Percentiles rank a stretch among this genome's conserved stretches.
Evolutionary conservation across 2,797 vertebrate species (phyloP).

Genomic region (Fistularia tabacaria): DNA sequence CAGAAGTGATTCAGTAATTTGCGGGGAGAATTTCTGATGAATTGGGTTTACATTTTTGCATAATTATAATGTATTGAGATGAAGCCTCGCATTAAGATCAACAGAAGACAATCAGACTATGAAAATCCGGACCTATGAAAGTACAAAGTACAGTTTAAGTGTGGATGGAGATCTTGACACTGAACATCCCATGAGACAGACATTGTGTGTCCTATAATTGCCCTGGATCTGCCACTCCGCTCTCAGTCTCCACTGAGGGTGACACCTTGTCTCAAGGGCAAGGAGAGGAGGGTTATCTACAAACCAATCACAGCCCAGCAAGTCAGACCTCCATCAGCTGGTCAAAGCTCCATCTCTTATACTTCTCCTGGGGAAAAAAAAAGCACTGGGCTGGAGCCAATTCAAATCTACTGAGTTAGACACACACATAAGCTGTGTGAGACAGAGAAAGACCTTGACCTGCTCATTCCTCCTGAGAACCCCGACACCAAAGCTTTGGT

Average conservation of each 20-base stretch:
- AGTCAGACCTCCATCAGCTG: constrained; percentile 59
- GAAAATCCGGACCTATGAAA: background rate
- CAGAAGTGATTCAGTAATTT: constrained; percentile 18
- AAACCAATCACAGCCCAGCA: constrained; percentile 51
- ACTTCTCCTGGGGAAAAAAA: constrained; percentile 44
- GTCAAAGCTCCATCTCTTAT: constrained; percentile 49
- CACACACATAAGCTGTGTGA: constrained; percentile 6
- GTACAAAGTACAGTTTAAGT: constrained; percentile 26
- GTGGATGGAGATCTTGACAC: constrained; percentile 34
- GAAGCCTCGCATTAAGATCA: constrained; percentile 17
- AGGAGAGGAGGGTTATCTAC: constrained; percentile 33
- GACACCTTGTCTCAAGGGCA: constrained; percentile 54
- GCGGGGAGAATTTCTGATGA: constrained; percentile 28
- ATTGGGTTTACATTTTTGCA: constrained; percentile 9
- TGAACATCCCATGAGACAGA: constrained; percentile 43
- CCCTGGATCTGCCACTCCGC: constrained; percentile 30
- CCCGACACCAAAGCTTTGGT: constrained; percentile 46
- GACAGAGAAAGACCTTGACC: constrained; percentile 59
- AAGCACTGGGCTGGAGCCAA: constrained; percentile 56
- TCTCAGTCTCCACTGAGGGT: constrained; percentile 32
- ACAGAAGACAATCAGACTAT: constrained; percentile 2
- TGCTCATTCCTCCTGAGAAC: constrained; percentile 46
- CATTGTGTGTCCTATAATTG: constrained; percentile 57
- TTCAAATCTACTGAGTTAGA: constrained; percentile 48
- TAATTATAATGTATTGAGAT: constrained; percentile 24